phyloP scores from a whole-genome alignment of 2,113 vertebrate genomes.

The Craseonycteris thonglongyai region DNA sequence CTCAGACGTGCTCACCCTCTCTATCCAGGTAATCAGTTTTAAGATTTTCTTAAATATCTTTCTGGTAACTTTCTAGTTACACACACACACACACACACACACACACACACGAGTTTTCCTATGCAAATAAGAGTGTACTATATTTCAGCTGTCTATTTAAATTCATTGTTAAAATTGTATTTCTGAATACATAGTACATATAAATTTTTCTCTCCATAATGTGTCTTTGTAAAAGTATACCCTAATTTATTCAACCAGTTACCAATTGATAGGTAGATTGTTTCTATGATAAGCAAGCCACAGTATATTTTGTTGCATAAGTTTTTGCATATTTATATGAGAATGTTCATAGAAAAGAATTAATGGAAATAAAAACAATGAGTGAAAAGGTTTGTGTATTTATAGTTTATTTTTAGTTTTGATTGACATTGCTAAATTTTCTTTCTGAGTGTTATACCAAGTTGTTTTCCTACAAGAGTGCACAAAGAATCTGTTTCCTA shows the following conservation, averaged over 20 bases:
- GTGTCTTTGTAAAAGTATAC: no score
- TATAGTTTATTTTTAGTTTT: background rate
- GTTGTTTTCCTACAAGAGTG: background rate
- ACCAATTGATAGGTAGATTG: background rate
- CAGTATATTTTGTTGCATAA: background rate
- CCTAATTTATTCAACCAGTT: background rate
- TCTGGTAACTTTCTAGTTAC: background rate
- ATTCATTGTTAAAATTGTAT: background rate
- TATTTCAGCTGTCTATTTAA: background rate
- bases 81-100: background rate
- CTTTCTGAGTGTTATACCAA: background rate
- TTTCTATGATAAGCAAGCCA: background rate
- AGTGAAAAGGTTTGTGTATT: background rate
- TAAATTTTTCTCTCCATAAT: background rate
- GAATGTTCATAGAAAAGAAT: background rate
- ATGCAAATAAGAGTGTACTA: background rate
- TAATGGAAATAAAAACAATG: background rate
- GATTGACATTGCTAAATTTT: background rate
- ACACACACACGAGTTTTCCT: background rate
- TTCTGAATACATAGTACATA: background rate
- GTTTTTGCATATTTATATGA: background rate
- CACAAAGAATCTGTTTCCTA: background rate
- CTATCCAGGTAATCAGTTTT: background rate
- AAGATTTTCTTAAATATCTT: background rate
- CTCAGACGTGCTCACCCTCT: rapidly evolving